Evolutionary conservation across 2,888 invertebrate species (phyloP), one percentile per base, ranked within the genome.

Genomic region (Watsonalla cultraria): DNA sequence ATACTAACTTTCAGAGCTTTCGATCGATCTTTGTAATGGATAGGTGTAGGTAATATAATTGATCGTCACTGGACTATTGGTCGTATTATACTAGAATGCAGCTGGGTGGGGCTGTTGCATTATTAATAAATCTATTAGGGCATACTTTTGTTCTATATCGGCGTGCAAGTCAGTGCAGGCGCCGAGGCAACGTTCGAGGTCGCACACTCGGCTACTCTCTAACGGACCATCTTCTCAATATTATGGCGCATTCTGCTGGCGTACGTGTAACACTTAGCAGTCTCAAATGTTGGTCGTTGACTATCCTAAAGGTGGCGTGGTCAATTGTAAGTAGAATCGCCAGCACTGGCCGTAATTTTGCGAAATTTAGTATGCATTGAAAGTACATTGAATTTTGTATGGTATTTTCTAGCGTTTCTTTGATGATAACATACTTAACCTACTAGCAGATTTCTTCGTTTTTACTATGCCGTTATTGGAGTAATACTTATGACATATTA

Each of bases 151-250:
- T 80, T 78, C 78, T 66, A 67, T 67, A 75, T 70, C 60, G 69
- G 76, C 68, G 72, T 82, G 82, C 82, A 82, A 82, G 79, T 81
- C 81, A 81, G 67, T 63, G 65, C 57, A 62, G 70, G 67, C 67
- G 67, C 63, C 65, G 68, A 62, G 58, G 63, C 63, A 59, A 61
- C 62, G 66, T 72, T 72, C 64, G 82, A 82, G 84, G 84, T 84
- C 82, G 77, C 68, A 72, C 66, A 70, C 67, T 70, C 68, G 66
- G 72, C 71, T 72, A 71, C 68, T 76, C 70, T 74, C 73, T 86
- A 88, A 84, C 84, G 86, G 86, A 66, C 71, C 76, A 73, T 82
- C 80, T 80, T 78, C 79, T 80, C 67, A 76, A 71, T 72, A 71
- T 78, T 77, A 69, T 66, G 70, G 72, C 66, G 74, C 80, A 84